Evolutionary conservation across 2,888 invertebrate species (phyloP), one percentile per base, ranked within the genome.

Genomic region (Chorisops tibialis): DNA sequence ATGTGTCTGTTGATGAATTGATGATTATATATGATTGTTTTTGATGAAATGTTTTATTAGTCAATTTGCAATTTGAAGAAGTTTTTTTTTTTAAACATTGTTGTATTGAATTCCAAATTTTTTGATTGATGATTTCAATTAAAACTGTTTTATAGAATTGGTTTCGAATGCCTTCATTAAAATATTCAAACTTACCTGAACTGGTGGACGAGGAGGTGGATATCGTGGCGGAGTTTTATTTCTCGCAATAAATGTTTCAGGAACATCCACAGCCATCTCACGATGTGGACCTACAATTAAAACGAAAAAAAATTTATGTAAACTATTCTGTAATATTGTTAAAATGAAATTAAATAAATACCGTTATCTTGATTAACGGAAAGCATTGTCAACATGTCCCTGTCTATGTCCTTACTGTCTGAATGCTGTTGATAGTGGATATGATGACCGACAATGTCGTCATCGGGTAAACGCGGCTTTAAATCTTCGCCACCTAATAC

Each of bases 231-330:
- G 92, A 68, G 93, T 93, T 81, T 95, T 95, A 79, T 89, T 90
- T 73, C 90, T 83, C 69, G 90, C 93, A 74, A 93, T 87, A 82
- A 95, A 95, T 72, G 89, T 89, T 78, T 95, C 95, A 74, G 97
- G 97, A 73, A 96, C 96, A 81, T 97, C 97, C 79, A 97, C 96
- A 77, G 97, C 95, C 93, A 96, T 94, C 86, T 97, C 97, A 77
- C 96, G 88, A 84, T 96, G 96, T 74, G 93, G 92, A 79, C 90
- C 89, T 83, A 80, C 66, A 81, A 80, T 38, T 19, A 0, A 45
- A 12, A 60, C 19, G 5, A 16, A 62, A 41, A 61, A 22, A 58
- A 19, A 38, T 6, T 50, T 18, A 11, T 50, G n/a, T 11, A 39
- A 48, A 21, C 37, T 37, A 19, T 3, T 48, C 12, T 16, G 18